Base-by-base conservation (phyloP, 2,888 invertebrate species). In the Rutpela maculata region DNA sequence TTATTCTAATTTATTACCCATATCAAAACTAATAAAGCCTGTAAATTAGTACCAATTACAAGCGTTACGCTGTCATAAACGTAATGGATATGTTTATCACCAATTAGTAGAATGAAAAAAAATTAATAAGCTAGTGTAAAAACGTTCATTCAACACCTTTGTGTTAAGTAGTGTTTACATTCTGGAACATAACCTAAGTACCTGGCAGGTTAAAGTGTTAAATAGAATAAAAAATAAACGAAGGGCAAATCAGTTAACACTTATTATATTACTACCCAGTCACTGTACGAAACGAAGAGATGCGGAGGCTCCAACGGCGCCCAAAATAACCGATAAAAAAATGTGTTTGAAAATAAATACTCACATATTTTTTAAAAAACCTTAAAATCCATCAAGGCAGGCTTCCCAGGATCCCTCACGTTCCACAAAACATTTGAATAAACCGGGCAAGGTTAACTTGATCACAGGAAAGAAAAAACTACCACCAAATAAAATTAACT, bases 171-270 rank as follows among this genome's bases (percentile, higher is more conserved):
- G 60, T 76, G 66, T 60, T 74, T 70, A 75, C 75, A 57, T 70
- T 55, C 12, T 26, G 60, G 78, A 81, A 81, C 77, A 72, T 81
- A 80, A 82, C 82, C 74, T 80, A 81, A 78, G 76, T 79, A 62
- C 74, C 62, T 74, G 43, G 57, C 43, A 68, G 56, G 65, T 74
- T 65, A 68, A 74, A 70, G 83, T 83, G 84, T 78, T 84, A 83
- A 84, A 78, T 74, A 77, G 69, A 75, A 79, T 66, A 80, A 81
- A 84, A 84, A 82, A 80, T 69, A 79, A 78, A 69, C 70, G 86
- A 88, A 88, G 87, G 88, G 86, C 87, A 86, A 86, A 86, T 86
- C 85, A 86, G 87, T 88, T 88, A 86, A 85, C 88, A 86, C 85
- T 82, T n/a, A 56, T 56, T 76, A 57, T n/a, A 50, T 56, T 76